phyloP scores from a whole-genome alignment of 1,140 invertebrate genomes.

The Babylonia areolata region DNA sequence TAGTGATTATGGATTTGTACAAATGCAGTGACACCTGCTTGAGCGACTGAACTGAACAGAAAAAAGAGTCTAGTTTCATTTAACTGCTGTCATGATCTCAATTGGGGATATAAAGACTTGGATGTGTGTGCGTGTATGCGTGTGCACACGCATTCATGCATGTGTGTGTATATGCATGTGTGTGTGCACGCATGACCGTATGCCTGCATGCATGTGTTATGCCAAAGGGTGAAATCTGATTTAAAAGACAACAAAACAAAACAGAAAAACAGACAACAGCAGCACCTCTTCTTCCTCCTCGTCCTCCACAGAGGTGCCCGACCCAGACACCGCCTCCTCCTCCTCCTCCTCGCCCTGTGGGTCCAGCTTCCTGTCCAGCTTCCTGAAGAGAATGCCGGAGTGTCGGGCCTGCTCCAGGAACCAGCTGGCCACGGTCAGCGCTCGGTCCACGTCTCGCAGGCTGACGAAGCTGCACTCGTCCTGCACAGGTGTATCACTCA shows the following conservation, averaged over 20 bases:
- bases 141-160: background rate
- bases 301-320: background rate
- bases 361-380: constrained; percentile 16
- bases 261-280: background rate
- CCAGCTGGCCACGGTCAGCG: constrained; percentile 68
- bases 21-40: too few species aligned
- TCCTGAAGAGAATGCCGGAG: constrained; percentile 27
- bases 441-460: constrained; percentile 70
- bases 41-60: too few species aligned
- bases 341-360: background rate
- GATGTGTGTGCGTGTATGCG: background rate
- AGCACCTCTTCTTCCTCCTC: background rate
- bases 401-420: constrained; percentile 29
- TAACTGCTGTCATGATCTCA: too few species aligned
- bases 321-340: background rate
- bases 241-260: background rate
- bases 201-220: too few species aligned
- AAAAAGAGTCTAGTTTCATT: too few species aligned
- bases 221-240: too few species aligned
- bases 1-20: too few species aligned
- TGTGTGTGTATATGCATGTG: too few species aligned
- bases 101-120: too few species aligned
- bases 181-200: too few species aligned
- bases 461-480: constrained; percentile 75
- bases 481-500: too few species aligned